These are phyloP conservation scores for Takifugu ocellatus DNA, from an alignment of 2,797 vertebrate species.

Conservation along the genomic window DNA sequence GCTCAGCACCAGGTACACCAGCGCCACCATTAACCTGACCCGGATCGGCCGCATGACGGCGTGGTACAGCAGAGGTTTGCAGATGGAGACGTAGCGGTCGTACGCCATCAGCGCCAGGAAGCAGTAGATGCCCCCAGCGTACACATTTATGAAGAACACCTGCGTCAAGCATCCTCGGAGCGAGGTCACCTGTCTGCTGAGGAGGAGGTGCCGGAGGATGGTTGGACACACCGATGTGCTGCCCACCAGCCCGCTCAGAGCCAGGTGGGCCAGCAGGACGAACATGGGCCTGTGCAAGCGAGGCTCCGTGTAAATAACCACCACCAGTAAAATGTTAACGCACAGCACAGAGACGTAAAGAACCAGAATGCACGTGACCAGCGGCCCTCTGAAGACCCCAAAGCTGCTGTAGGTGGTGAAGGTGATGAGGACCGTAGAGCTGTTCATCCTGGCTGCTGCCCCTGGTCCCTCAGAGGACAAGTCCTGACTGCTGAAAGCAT, in stretches of 20 bases:
- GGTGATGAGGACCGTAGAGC: neutral
- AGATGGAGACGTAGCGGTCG: conserved; percentile 64
- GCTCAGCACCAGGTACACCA: conserved; percentile 35
- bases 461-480: neutral
- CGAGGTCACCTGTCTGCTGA: neutral
- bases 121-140: conserved; percentile 34
- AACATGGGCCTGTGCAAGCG: conserved; percentile 23
- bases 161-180: conserved; percentile 47
- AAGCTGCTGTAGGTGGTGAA: conserved; percentile 9
- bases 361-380: neutral
- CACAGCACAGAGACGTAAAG: conserved; percentile 1
- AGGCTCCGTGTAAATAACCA: neutral
- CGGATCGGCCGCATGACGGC: conserved; percentile 51
- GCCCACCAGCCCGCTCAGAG: conserved; percentile 10
- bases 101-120: conserved; percentile 65
- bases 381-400: neutral
- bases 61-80: conserved; percentile 64
- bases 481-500: no score
- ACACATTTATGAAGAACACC: conserved; percentile 52
- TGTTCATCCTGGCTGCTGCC: conserved; percentile 11
- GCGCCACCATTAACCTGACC: conserved; percentile 39
- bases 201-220: neutral
- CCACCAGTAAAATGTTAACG: neutral
- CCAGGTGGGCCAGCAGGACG: conserved; percentile 5
- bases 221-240: neutral